A percentile compares a stretch with the other conserved stretches of the same genome.
Conservation (phyloP, 2,888 invertebrate species). For the Nomada ruficornis region DNA sequence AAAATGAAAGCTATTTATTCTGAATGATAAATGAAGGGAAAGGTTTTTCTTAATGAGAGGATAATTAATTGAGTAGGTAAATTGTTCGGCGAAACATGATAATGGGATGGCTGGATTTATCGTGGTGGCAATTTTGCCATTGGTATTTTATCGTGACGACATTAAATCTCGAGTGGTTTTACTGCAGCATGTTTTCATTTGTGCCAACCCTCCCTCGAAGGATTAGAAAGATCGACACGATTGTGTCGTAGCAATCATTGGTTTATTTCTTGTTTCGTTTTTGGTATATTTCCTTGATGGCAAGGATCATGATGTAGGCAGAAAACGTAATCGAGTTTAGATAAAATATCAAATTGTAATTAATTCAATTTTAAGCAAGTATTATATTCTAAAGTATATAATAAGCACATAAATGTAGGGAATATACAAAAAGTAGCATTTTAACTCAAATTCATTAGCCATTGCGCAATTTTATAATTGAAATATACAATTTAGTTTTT, state of each 20-base stretch:
- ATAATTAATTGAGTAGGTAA: background rate
- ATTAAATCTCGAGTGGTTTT: constrained; percentile 40
- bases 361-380: no score
- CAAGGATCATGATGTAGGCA: no score
- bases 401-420: no score
- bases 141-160: constrained; percentile 30
- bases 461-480: background rate
- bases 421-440: no score
- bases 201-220: constrained; percentile 18
- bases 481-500: background rate
- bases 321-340: no score
- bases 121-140: constrained; percentile 23
- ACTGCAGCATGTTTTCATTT: constrained; percentile 46
- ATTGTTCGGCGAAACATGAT: constrained; percentile 35
- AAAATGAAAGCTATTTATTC: background rate
- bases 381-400: no score
- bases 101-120: constrained; percentile 15
- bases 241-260: background rate
- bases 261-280: background rate
- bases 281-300: no score
- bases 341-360: no score
- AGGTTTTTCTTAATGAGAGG: background rate
- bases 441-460: no score
- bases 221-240: constrained; percentile 35
- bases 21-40: background rate